These are phyloP conservation scores for Chloroceryle amazona DNA, from an alignment of 2,797 vertebrate genomes.

Conservation along the genomic window DNA sequence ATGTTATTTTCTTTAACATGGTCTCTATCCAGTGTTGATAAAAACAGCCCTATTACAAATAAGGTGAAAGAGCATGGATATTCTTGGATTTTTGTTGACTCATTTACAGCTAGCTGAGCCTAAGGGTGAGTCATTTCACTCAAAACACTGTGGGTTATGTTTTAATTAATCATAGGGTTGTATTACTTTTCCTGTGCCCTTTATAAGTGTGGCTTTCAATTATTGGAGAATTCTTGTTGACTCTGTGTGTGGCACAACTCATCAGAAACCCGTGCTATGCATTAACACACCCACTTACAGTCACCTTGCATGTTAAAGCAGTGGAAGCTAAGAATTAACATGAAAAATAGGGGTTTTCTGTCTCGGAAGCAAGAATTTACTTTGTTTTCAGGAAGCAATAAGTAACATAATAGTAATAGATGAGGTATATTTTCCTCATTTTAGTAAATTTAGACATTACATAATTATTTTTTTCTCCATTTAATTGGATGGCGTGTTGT, in stretches of 20 bases:
- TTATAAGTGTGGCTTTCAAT: neutral
- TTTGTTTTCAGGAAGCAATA: neutral
- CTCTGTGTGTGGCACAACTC: neutral
- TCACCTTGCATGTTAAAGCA: neutral
- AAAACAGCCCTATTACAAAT: neutral
- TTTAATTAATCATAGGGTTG: neutral
- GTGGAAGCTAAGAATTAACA: neutral
- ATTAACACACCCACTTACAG: neutral
- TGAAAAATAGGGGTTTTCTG: neutral
- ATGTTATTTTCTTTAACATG: neutral
- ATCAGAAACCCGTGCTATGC: neutral
- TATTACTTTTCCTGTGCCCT: neutral
- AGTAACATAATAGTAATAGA: neutral
- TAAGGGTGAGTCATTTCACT: neutral
- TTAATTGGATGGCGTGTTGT: neutral
- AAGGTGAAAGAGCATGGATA: neutral
- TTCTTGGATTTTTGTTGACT: neutral
- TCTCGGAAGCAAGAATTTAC: neutral
- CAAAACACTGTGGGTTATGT: neutral
- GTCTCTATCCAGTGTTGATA: neutral
- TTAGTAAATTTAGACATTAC: neutral
- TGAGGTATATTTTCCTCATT: neutral
- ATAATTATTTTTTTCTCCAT: neutral
- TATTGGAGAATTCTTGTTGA: neutral
- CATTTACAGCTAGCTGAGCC: neutral